Conservation (phyloP, 2,888 invertebrate species). For the Himalopsyche anomala region DNA sequence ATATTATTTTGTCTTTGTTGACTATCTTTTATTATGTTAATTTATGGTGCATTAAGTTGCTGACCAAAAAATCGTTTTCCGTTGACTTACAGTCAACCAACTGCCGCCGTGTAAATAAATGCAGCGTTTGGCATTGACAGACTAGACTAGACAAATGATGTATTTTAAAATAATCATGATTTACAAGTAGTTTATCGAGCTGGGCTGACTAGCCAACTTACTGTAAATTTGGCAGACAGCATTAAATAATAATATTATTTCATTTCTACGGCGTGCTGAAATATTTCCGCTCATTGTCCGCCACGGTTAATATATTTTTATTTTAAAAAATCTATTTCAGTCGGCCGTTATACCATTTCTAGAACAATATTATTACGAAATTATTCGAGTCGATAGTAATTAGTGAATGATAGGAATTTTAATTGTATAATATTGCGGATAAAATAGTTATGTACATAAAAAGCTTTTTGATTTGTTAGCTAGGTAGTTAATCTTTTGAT, state of each 20-base stretch:
- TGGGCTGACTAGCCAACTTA: neutral
- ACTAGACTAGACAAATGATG: constrained; percentile 5
- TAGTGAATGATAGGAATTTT: too few species aligned
- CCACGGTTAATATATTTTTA: neutral
- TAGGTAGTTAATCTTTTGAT: too few species aligned
- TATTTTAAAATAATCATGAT: constrained; percentile 31
- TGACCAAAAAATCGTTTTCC: too few species aligned
- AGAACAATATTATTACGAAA: neutral
- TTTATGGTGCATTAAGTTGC: too few species aligned
- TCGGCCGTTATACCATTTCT: neutral
- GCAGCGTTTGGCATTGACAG: constrained; percentile 31
- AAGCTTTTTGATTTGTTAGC: too few species aligned
- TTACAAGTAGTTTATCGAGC: neutral
- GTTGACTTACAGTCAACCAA: neutral
- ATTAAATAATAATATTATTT: constrained; percentile 24
- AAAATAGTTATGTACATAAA: too few species aligned
- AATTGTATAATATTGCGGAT: too few species aligned
- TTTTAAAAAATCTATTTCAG: constrained; percentile 4
- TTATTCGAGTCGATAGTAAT: too few species aligned
- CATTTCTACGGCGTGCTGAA: neutral
- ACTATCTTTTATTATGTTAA: too few species aligned
- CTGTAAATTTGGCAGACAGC: constrained; percentile 27
- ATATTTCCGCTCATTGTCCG: constrained; percentile 6
- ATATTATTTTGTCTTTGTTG: too few species aligned
- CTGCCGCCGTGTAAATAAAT: neutral